Evolutionary conservation across 2,797 vertebrate genomes (phyloP).

Genomic region (Hippoglossus hippoglossus): DNA sequence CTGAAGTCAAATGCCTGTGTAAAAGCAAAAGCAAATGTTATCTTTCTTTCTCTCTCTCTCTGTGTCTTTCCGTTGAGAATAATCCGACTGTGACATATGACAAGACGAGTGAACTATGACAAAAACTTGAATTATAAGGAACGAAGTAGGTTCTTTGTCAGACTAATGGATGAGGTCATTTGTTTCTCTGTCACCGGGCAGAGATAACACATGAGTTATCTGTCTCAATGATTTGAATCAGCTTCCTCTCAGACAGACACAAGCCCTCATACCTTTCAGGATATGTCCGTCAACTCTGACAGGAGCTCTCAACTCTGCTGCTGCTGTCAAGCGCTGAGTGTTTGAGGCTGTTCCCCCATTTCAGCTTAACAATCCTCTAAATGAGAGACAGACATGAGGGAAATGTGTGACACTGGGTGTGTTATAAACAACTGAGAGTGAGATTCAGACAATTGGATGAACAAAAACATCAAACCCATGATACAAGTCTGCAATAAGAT

Average conservation of each 20-base stretch:
- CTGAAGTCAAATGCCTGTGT: too few species aligned
- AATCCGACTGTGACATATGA: neutral
- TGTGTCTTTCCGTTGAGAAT: too few species aligned
- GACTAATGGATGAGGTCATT: neutral
- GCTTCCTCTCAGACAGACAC: constrained; percentile 3
- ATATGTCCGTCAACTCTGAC: constrained; percentile 2
- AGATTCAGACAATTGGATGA: too few species aligned
- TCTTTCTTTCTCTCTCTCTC: too few species aligned
- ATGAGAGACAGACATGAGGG: neutral
- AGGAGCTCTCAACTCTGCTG: constrained; percentile 5
- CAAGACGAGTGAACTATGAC: too few species aligned
- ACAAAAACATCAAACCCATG: too few species aligned
- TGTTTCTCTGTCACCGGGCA: neutral
- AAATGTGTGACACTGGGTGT: neutral
- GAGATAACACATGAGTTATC: neutral
- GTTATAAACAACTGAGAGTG: neutral
- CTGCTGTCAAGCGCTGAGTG: neutral
- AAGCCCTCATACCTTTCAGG: neutral
- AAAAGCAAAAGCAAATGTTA: too few species aligned
- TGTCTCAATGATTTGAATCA: constrained; percentile 13
- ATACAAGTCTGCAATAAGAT: neutral
- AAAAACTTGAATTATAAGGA: too few species aligned
- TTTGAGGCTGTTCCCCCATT: neutral
- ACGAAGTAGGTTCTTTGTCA: neutral
- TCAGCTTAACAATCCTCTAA: neutral